Conservation (phyloP, 92 coral and sea anemone species). For the Plumapathes pennacea region DNA sequence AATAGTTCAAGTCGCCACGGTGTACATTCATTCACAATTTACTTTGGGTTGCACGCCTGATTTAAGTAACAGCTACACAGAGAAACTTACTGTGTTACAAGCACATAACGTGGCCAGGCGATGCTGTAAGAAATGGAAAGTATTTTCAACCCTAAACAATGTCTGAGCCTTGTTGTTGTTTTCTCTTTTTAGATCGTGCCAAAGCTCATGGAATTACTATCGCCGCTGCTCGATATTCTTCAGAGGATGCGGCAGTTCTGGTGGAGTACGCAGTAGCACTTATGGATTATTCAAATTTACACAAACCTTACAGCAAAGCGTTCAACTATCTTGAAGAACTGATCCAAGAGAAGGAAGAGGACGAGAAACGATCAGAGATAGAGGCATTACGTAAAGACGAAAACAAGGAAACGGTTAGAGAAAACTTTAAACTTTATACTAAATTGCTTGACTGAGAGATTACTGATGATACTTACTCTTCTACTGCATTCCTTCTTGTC, state of each 20-base stretch:
- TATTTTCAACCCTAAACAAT: not conserved
- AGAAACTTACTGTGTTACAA: too few relatives aligned
- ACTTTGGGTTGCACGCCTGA: too few relatives aligned
- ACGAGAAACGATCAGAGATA: slow-evolving; percentile 48
- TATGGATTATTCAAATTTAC: slow-evolving; percentile 74
- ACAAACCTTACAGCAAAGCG: slow-evolving; percentile 83
- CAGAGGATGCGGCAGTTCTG: slow-evolving; percentile 94
- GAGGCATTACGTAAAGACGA: slow-evolving; percentile 32
- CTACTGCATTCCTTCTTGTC: not conserved
- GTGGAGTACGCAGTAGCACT: slow-evolving; percentile 86
- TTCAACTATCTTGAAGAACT: slow-evolving; percentile 66
- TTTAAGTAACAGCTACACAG: too few relatives aligned
- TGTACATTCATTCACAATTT: too few relatives aligned
- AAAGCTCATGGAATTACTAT: slow-evolving; percentile 79
- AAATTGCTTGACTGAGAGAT: not conserved
- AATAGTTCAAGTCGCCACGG: too few relatives aligned
- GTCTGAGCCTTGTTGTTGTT: not conserved
- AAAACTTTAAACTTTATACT: too few relatives aligned
- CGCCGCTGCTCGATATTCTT: slow-evolving; percentile 91
- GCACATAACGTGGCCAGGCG: too few relatives aligned
- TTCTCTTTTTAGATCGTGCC: slow-evolving; percentile 35
- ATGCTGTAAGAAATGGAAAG: not conserved
- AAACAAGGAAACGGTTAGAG: slow-evolving; percentile 52
- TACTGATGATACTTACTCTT: not conserved
- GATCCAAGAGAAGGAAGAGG: slow-evolving; percentile 75